Conservation (phyloP, 2,888 invertebrate species). For the Rhyacophila evoluta region DNA sequence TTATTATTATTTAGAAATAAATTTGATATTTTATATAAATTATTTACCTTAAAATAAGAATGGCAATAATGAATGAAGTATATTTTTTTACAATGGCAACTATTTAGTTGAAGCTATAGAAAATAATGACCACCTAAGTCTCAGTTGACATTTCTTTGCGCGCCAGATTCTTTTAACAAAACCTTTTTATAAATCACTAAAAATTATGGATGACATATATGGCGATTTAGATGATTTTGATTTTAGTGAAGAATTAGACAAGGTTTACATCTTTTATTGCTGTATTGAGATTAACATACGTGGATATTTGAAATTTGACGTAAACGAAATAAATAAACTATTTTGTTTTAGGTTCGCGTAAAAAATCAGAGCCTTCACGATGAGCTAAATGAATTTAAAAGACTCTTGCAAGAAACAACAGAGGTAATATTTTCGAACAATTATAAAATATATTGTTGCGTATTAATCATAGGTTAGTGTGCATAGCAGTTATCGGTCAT, state of each 20-base stretch:
- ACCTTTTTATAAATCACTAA: background rate
- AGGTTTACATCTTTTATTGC: background rate
- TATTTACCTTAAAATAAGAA: no score
- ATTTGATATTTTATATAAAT: no score
- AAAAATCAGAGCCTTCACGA: background rate
- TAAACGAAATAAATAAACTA: background rate
- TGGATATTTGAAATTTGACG: background rate
- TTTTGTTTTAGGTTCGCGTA: background rate
- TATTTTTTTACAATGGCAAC: no score
- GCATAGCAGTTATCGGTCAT: no score
- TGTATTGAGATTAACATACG: background rate
- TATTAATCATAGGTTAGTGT: no score
- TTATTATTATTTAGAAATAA: no score
- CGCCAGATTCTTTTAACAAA: background rate
- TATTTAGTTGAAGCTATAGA: no score
- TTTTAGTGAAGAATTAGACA: background rate
- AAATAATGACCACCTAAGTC: constrained; percentile 12
- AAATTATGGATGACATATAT: background rate
- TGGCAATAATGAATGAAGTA: background rate
- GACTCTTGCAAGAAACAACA: background rate
- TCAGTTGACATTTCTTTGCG: background rate
- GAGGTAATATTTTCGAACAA: background rate
- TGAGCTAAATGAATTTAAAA: background rate
- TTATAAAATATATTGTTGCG: no score
- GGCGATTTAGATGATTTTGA: background rate